Base-by-base conservation (phyloP, 2,113 vertebrate genomes). In the Leptodactylus fuscus region DNA sequence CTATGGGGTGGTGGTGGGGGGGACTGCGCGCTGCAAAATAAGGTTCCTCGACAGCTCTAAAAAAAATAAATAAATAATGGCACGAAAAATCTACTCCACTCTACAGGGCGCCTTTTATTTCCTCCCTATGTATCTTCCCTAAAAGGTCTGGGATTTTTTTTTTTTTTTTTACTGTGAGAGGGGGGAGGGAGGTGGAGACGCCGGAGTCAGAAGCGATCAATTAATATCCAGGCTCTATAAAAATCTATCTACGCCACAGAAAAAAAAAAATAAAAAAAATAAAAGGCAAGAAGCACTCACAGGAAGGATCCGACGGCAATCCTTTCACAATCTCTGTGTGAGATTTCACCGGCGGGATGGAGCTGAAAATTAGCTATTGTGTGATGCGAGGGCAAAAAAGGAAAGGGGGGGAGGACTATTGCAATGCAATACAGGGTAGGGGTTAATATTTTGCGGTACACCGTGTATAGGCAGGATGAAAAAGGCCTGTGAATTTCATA, bases 191-290 rank as follows among this genome's bases (percentile, higher is more conserved):
- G 65, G 65, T 49, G 46, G 62, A 69, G 60, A 65, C 38, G 55
- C 11, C 13, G 53, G 51, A 58, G 34, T 60, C 55, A 38, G 55
- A 34, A 49, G 60, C 36, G 67, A 82, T 82, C 81, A 82, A 82
- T 82, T 82, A 70, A 82, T 82, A 82, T 74, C 48, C 49, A 58
- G 10, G 69, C 81, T 29, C 49, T 74, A 83, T 73, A 81, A 81
- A 70, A 81, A 81, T 65, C 58, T 62, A 81, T 65, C 79, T 44
- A 48, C 76, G n/a, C 79, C 36, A 67, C 38, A 62, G 38, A 29
- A 46, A 81, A 67, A 62, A 62, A 44, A 46, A 44, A 81, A 11
- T 44, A 22, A 65, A 29, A 67, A 67, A 58, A 60, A 38, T 29
- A 41, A 58, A 44, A 49, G 36, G 27, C 11, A 9, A 73, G 67